Conservation (phyloP, 2,113 vertebrate species). For the Calypte anna region DNA sequence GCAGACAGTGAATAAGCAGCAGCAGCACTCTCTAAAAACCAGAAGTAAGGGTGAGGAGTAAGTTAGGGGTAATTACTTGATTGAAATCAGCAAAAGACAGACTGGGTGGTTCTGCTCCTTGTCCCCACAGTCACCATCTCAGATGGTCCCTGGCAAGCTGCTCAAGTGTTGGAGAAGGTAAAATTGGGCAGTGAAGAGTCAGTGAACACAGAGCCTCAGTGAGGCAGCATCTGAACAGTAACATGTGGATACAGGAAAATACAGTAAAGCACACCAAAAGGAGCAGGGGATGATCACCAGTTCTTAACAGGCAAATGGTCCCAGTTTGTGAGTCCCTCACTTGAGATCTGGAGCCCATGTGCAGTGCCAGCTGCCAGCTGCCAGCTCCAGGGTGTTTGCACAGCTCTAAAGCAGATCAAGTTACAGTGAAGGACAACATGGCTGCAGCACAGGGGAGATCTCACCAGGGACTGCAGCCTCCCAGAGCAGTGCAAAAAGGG, state of each 20-base stretch:
- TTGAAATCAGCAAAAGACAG: not conserved
- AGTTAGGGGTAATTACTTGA: not conserved
- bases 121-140: not conserved
- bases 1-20: not conserved
- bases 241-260: fast-evolving
- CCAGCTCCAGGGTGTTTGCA: not conserved
- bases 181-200: not conserved
- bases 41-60: not conserved
- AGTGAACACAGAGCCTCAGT: not conserved
- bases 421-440: not conserved
- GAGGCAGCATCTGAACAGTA: not conserved
- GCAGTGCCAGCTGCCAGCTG: not conserved
- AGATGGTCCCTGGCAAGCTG: not conserved
- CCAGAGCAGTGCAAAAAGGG: not conserved
- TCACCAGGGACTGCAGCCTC: not conserved
- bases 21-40: not conserved
- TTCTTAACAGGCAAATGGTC: not conserved
- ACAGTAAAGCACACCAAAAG: not conserved
- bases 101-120: not conserved
- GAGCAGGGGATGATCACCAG: not conserved
- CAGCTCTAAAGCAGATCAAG: fast-evolving
- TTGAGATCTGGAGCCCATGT: fast-evolving
- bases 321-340: not conserved
- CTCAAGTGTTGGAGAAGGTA: not conserved
- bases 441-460: not conserved